Evolutionary conservation across 1,140 invertebrate species (phyloP), one percentile per base, ranked within the genome.

Genomic region (Physella acuta): DNA sequence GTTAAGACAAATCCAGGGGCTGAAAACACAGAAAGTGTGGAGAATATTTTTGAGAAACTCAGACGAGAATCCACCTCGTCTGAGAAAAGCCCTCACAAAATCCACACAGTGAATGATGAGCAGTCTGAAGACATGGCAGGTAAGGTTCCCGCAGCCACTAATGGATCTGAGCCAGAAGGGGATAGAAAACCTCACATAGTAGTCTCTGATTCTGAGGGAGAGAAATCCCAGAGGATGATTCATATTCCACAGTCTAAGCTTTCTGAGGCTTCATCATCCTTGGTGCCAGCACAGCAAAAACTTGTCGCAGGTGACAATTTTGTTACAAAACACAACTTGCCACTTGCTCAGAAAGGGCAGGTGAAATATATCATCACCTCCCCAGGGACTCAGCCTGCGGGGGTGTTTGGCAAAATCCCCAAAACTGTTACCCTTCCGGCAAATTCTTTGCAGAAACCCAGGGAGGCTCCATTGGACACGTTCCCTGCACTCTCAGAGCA

Each of bases 11-110:
- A 17, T 2, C 1, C 31, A 34, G 56, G 36, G n/a, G 17, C 24
- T 34, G 20, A 30, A 28, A 56, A 17, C 24, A 56, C 53, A 58
- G 56, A 34, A 34, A 16, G 16, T 34, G 16, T 34, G 17, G 30
- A 33, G 30, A 58, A 34, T n/a, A 58, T 31, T 34, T 34, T 58
- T 58, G 56, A 58, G 2, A 58, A 58, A 34, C 20, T 58, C 14
- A 58, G 11, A 58, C 1, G 17, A 33, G 26, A 55, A 28, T 4
- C 30, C 26, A 1, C 56, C n/a, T 34, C 56, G n/a, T 58, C 30
- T 58, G 1, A n/a, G n/a, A n/a, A n/a, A n/a, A n/a, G n/a, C 4
- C 20, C 53, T 56, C n/a, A 3, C 20, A 33, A 34, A 5, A 17
- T 24, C 33, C 4, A 24, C 24, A 58, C 30, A 17, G 17, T 1